Evolutionary conservation across 2,888 invertebrate species (phyloP).

Genomic region (Andricus curvator): DNA sequence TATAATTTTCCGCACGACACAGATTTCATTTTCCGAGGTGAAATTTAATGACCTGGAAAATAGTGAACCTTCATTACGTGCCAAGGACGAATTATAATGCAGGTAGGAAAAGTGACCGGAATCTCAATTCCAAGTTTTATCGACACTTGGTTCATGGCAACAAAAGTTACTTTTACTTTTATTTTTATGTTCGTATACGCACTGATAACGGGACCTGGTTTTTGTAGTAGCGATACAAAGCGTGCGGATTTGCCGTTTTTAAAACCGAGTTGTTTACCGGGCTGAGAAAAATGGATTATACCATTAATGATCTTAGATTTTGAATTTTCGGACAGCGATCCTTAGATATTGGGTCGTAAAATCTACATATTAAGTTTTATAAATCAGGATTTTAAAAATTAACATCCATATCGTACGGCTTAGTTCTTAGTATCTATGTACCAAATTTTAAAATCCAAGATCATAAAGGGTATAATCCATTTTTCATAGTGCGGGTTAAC

Average conservation of each 20-base stretch:
- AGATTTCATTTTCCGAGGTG: constrained; percentile 15
- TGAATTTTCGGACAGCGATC: too few species aligned
- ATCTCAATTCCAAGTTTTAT: background rate
- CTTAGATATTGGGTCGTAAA: too few species aligned
- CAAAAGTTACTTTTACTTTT: background rate
- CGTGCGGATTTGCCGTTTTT: background rate
- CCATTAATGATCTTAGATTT: too few species aligned
- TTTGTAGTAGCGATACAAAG: background rate
- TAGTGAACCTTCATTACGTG: constrained; percentile 1
- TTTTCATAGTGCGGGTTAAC: background rate
- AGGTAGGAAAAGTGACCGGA: background rate
- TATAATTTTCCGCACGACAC: constrained; percentile 5
- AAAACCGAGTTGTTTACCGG: background rate
- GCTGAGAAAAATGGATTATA: too few species aligned
- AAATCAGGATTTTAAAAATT: too few species aligned
- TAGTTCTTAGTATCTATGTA: too few species aligned
- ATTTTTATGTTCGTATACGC: background rate
- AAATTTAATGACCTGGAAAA: constrained; percentile 28
- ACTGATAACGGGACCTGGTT: background rate
- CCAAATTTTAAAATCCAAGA: too few species aligned
- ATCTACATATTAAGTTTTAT: too few species aligned
- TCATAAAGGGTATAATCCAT: too few species aligned
- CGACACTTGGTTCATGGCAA: background rate
- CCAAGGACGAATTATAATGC: constrained; percentile 7
- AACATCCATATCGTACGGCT: too few species aligned